Base-by-base conservation (phyloP, 1,140 invertebrate species). In the Arctopsyche grandis region DNA sequence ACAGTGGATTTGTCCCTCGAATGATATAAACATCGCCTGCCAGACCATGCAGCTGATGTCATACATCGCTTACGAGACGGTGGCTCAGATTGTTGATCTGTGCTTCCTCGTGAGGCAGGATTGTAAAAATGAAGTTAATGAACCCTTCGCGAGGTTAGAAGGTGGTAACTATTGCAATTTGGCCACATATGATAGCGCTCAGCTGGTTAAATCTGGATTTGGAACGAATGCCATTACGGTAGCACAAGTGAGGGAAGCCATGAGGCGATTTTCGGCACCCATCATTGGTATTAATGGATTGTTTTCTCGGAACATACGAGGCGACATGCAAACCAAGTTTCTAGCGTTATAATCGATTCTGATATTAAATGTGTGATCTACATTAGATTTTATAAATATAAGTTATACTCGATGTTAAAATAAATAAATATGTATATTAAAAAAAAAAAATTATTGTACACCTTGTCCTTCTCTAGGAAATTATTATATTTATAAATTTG, bases 41-140 rank as follows among this genome's bases (percentile, higher is more conserved):
- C 84, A 88, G 79, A 89, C 89, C 1, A 84, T 90, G 46, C 89
- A 89, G 70, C 87, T 93, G 60, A 84, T 93, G 56, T 88, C 90
- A 71, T 93, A 93, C 84, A 85, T 93, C 19, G 91, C 92, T 0
- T 92, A 92, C 84, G 92, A 93, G 86, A 92, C 91, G 7, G 90
- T 93, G 5, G 92, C 92, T 9, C 90, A 92, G 85, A 90, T 93
- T 77, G 87, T 93, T 75, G 92, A 93, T 85, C 84, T 92, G 29
- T 88, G 90, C 16, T 85, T 93, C n/a, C 81, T 93, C 70, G 90
- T 93, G 0, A 88, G 91, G 77, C 90, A 91, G 82, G 91, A 92
- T 82, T 86, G 87, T 80, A 87, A 85, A 75, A 89, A 89, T 79
- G 84, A 85, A 26, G 83, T 86, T 63, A 86, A 86, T 43, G 91